Conservation (phyloP, 2,113 vertebrate species). For the Odobenus rosmarus region DNA sequence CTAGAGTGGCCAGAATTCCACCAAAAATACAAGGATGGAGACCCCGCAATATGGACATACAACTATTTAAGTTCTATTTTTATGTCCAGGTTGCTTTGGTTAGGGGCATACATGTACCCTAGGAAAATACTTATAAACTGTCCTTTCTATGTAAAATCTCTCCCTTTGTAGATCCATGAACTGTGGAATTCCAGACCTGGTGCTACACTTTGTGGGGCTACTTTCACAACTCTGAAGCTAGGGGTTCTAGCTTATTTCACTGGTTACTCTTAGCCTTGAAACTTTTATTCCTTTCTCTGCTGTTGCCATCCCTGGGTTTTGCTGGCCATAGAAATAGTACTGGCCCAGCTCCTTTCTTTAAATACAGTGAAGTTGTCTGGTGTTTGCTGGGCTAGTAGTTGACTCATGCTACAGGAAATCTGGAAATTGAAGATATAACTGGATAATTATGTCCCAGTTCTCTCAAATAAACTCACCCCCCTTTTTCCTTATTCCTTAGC, state of each 20-base stretch:
- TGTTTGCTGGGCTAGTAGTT: not conserved
- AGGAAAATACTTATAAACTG: not conserved
- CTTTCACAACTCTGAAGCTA: not conserved
- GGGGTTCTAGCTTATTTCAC: not conserved
- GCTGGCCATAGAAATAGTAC: not conserved
- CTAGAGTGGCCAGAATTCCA: not conserved
- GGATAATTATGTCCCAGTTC: not conserved
- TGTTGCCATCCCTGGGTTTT: not conserved
- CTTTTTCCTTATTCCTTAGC: not conserved
- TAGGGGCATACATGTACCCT: not conserved
- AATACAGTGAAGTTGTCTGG: not conserved
- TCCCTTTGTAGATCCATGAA: not conserved
- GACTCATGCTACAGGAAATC: slow-evolving; percentile 57
- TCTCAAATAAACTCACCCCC: not conserved
- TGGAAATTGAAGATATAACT: slow-evolving; percentile 10
- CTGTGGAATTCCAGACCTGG: not conserved
- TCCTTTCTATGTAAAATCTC: not conserved
- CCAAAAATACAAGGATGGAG: not conserved
- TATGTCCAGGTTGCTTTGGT: not conserved
- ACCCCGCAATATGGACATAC: not conserved
- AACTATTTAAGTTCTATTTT: not conserved
- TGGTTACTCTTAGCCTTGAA: not conserved
- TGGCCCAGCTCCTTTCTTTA: not conserved
- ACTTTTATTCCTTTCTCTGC: not conserved
- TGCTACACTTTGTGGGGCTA: not conserved